Conservation (phyloP, 2,797 vertebrate species). For the Lepilemur ruficaudatus region DNA sequence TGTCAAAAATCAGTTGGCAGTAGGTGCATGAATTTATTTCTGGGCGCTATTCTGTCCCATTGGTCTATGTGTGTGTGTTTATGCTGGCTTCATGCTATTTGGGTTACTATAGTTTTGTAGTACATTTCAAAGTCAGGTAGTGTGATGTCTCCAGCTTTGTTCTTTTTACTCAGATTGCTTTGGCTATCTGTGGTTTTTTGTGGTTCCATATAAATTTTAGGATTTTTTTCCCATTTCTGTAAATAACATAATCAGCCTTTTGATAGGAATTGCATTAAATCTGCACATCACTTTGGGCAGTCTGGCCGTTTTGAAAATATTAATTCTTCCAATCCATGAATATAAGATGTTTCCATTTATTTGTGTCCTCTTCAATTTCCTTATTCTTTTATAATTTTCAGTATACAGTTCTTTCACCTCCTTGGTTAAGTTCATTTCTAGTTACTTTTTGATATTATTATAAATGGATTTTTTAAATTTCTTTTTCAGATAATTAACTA, state of each 20-base stretch:
- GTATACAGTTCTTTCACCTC: not conserved
- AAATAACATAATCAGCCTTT: not conserved
- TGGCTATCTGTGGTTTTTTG: not conserved
- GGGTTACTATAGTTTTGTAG: not conserved
- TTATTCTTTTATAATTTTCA: not conserved
- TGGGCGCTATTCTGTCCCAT: not conserved
- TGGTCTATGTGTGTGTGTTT: not conserved
- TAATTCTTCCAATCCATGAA: not conserved
- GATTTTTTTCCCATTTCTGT: not conserved
- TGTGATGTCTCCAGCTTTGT: not conserved
- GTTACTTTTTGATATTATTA: not conserved
- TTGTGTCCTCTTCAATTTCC: not conserved
- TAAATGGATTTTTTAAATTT: not conserved
- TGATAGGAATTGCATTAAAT: not conserved
- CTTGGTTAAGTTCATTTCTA: not conserved
- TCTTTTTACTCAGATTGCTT: not conserved
- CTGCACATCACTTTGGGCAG: too few species aligned
- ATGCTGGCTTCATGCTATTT: not conserved
- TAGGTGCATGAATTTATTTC: not conserved
- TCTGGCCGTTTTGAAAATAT: not conserved
- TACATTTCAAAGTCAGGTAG: not conserved
- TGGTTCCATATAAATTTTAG: not conserved
- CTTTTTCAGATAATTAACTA: not conserved
- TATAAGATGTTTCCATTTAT: not conserved
- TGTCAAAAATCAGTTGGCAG: not conserved